Conservation (phyloP, 2,797 vertebrate genomes). For the Thripadectes ignobilis region DNA sequence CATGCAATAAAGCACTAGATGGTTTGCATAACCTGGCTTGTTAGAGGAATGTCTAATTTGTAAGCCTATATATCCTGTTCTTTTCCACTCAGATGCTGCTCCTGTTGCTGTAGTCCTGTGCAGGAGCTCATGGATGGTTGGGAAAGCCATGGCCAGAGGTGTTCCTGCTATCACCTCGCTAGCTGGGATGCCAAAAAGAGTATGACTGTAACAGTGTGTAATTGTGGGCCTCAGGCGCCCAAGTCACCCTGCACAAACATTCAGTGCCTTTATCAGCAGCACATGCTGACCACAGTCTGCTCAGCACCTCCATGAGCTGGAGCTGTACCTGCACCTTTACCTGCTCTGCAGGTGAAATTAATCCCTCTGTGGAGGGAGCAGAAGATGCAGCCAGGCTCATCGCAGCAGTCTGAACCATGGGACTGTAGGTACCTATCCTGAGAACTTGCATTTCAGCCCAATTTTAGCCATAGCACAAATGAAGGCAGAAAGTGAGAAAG, state of each 20-base stretch:
- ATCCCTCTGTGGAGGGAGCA: fast-evolving
- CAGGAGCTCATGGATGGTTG: background rate
- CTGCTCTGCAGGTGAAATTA: background rate
- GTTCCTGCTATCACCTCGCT: background rate
- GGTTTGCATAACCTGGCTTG: background rate
- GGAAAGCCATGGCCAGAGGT: background rate
- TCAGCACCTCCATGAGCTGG: background rate
- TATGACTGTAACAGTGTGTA: background rate
- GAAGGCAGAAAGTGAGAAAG: background rate
- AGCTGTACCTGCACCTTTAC: background rate
- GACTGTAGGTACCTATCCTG: background rate
- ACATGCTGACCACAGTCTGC: background rate
- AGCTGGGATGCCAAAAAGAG: background rate
- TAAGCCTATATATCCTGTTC: background rate
- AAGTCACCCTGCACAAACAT: background rate
- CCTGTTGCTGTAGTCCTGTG: background rate
- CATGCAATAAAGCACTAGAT: background rate
- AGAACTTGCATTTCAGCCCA: background rate
- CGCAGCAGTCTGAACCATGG: background rate
- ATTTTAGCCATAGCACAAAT: background rate
- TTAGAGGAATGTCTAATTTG: background rate
- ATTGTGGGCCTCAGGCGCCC: background rate
- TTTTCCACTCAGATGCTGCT: background rate
- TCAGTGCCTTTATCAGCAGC: background rate
- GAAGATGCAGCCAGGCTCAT: background rate